Base-by-base conservation (phyloP, 2,797 vertebrate species). In the Okamejei kenojei region DNA sequence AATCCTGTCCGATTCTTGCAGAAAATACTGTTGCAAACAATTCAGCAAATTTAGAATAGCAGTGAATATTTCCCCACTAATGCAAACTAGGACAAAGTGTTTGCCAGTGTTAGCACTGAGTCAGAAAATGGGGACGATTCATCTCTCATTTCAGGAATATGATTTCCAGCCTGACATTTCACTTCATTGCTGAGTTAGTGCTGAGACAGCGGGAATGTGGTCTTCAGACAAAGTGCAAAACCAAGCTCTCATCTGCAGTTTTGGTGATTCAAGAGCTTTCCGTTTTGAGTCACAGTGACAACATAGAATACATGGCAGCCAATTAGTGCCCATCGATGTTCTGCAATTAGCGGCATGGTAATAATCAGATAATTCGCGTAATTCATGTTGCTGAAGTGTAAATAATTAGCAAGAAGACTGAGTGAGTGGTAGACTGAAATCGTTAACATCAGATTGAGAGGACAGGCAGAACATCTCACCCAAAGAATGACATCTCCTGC, bases 201-300 rank as follows among this genome's bases (percentile, higher is more conserved):
- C 65, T 35, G 84, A 88, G 29, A n/a, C 84, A 68, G 15, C 32
- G n/a, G n/a, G 32, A 21, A n/a, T 88, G 63, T 65, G 61, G 32
- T n/a, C 84, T 88, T 88, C 61, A 35, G n/a, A 88, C 7, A n/a
- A 88, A 15, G 17, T 88, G 84, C 19, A 65, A 88, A 65, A 88
- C 84, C 61, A 88, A 21, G 32, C 6, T 15, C 82, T 86, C 29
- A 15, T 32, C 82, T 32, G 13, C 29, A 32, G n/a, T 35, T 88
- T 6, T 65, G 26, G 61, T 35, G 84, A 88, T 68, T 65, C 61
- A 65, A 65, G 29, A 7, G 29, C 61, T 45, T 10, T 63, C 21
- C 29, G 13, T 23, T 54, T 58, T 82, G 23, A 3, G 61, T 15
- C 23, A 63, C 13, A 32, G 29, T 11, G 29, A 15, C 65, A 35